Evolutionary conservation across 1,140 invertebrate species (phyloP).

Genomic region (Saccostrea echinata): DNA sequence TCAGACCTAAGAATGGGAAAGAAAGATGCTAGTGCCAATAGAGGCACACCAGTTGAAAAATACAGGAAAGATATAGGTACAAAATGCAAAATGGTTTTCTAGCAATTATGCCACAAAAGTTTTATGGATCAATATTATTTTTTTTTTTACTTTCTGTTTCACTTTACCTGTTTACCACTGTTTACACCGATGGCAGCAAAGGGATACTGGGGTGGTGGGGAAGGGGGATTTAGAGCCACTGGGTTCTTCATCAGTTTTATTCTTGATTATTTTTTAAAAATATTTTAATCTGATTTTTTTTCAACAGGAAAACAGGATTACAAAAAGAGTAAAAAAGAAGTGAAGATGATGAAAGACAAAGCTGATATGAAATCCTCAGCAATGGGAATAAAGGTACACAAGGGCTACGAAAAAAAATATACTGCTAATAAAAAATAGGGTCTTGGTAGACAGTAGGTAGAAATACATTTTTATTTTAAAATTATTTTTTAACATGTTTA

Average conservation of each 20-base stretch:
- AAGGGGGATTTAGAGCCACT: too few species aligned
- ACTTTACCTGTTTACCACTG: not conserved
- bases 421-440: too few species aligned
- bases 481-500: too few species aligned
- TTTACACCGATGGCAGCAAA: too few species aligned
- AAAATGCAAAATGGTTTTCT: not conserved
- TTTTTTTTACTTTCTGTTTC: not conserved
- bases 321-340: conserved; percentile 48
- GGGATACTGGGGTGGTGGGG: too few species aligned
- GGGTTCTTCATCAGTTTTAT: too few species aligned
- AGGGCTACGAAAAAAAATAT: too few species aligned
- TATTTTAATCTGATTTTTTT: not conserved
- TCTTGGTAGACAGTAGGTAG: too few species aligned
- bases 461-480: too few species aligned
- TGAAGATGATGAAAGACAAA: conserved; percentile 34
- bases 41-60: conserved; percentile 40
- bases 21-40: conserved; percentile 33
- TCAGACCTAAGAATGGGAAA: conserved; percentile 20
- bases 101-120: not conserved
- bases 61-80: conserved; percentile 47
- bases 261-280: too few species aligned
- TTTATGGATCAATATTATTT: not conserved
- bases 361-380: conserved; percentile 39
- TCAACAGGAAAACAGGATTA: conserved; percentile 34
- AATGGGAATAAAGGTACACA: conserved; percentile 27